phyloP scores from a whole-genome alignment of 2,113 vertebrate genomes.

The Callipepla squamata region DNA sequence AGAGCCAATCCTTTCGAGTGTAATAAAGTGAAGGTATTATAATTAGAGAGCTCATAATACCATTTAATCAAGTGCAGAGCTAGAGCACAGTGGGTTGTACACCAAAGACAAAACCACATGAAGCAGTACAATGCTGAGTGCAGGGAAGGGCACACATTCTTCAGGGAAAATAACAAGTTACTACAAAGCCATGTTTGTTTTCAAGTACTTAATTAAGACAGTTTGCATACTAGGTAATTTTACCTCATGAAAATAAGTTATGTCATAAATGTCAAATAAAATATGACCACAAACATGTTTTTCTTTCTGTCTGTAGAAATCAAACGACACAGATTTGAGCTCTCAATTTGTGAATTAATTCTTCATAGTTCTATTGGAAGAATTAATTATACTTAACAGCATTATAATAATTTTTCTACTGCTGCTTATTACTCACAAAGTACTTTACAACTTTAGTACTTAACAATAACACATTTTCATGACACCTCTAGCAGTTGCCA shows the following conservation, averaged over 20 bases:
- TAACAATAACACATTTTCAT: neutral
- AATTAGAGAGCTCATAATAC: constrained; percentile 50
- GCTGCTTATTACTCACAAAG: neutral
- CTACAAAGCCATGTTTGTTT: constrained; percentile 53
- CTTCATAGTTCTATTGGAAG: neutral
- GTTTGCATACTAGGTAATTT: constrained; percentile 23
- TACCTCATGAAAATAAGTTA: neutral
- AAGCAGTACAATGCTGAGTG: neutral
- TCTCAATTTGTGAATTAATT: constrained; percentile 13
- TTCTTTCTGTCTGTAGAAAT: too few species aligned
- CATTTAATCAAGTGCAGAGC: constrained; percentile 48
- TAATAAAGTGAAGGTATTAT: constrained; percentile 38
- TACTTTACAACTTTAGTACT: neutral
- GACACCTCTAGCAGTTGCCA: neutral
- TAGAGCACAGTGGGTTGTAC: constrained; percentile 15
- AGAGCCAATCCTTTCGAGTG: neutral
- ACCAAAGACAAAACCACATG: constrained; percentile 57
- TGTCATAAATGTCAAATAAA: constrained; percentile 23
- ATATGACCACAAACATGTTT: constrained; percentile 15
- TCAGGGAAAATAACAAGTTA: constrained; percentile 42
- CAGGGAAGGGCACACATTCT: constrained; percentile 30
- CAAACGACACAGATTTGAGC: neutral
- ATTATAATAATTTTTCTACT: constrained; percentile 9
- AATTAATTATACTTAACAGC: neutral
- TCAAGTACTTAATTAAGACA: neutral